phyloP scores from a whole-genome alignment of 1,140 invertebrate genomes.

The Riptortus pedestris region DNA sequence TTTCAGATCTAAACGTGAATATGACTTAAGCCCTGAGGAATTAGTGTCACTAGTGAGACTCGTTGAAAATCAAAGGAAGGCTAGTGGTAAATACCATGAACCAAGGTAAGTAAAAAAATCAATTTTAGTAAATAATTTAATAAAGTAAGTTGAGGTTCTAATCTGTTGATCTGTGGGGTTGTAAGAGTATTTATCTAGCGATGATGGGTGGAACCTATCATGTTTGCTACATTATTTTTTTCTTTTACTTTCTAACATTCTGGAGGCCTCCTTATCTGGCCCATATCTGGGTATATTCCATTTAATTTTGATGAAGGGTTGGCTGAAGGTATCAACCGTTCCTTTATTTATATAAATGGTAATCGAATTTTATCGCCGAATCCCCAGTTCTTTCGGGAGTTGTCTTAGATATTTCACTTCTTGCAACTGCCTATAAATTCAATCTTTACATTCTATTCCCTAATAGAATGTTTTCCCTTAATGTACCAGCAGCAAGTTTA shows the following conservation, averaged over 20 bases:
- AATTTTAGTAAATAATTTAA: too few relatives aligned
- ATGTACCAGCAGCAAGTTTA: too few relatives aligned
- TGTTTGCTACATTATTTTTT: not conserved
- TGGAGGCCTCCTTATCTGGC: not conserved
- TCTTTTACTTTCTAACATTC: not conserved
- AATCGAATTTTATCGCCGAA: too few relatives aligned
- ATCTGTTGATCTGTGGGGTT: not conserved
- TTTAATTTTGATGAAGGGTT: too few relatives aligned
- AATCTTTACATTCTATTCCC: too few relatives aligned
- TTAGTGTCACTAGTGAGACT: slow-evolving; percentile 8
- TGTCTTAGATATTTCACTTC: too few relatives aligned
- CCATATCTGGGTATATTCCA: too few relatives aligned
- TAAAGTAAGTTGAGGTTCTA: not conserved
- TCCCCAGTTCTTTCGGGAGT: too few relatives aligned
- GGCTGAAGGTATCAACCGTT: too few relatives aligned
- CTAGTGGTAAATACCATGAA: not conserved
- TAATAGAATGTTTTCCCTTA: too few relatives aligned
- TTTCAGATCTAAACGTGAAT: slow-evolving; percentile 5
- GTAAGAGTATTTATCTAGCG: not conserved
- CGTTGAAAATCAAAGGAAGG: slow-evolving; percentile 5
- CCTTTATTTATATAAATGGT: too few relatives aligned
- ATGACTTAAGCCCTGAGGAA: slow-evolving; percentile 13
- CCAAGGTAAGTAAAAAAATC: not conserved
- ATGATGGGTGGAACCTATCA: not conserved
- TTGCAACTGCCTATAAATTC: too few relatives aligned